phyloP scores from a whole-genome alignment of 37 sponge, comb jelly and placozoan species.

The Cliona cf. orientalis region DNA sequence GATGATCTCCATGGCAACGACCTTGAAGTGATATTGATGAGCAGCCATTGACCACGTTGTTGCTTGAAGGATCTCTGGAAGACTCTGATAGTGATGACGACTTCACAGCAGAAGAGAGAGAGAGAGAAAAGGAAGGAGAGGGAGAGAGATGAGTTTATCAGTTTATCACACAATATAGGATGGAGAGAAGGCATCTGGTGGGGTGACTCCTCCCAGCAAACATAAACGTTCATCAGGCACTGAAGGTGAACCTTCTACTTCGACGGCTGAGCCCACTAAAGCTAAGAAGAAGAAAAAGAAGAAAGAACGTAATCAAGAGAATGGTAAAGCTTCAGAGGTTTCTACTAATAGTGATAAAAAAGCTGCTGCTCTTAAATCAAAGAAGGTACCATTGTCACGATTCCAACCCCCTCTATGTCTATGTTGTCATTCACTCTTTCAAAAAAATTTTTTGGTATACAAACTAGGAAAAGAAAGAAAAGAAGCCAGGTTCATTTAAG shows the following conservation, averaged over 20 bases:
- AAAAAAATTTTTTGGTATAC: no score
- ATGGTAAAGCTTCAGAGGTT: no score
- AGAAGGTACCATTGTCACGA: neutral
- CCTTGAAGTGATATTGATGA: no score
- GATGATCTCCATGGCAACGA: neutral
- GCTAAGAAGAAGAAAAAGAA: neutral
- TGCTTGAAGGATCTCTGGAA: neutral
- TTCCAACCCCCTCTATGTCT: neutral
- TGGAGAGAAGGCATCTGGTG: no score
- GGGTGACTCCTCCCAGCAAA: no score
- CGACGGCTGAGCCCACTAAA: no score
- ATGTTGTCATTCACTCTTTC: no score
- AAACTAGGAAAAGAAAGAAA: neutral
- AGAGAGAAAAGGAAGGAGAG: no score
- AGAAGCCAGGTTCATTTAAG: neutral
- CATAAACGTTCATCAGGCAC: no score
- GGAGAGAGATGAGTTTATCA: no score
- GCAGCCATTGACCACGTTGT: neutral
- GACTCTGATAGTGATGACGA: constrained; percentile 25
- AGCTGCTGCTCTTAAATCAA: neutral
- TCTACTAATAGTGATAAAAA: neutral
- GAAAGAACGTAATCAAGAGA: neutral
- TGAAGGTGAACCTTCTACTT: no score
- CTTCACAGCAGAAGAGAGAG: neutral
- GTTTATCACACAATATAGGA: no score